Base-by-base conservation (phyloP, 2,797 vertebrate species). In the Enteromius unitaeniatus region DNA sequence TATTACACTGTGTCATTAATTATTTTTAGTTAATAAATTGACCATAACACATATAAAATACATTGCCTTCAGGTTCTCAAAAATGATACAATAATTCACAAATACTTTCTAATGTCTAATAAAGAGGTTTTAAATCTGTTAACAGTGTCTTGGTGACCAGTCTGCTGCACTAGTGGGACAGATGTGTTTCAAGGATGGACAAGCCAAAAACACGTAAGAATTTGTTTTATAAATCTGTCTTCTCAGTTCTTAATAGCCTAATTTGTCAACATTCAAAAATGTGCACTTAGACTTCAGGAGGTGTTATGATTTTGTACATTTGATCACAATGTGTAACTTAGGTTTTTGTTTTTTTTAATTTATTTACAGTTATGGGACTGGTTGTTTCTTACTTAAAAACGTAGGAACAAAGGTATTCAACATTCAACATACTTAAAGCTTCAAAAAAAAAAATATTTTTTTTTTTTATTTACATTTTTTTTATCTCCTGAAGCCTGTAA, bases 131-230 rank as follows among this genome's bases (percentile, higher is more conserved):
- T 19, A 92, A 91, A 21, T 68, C 55, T 51, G 15, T 13, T 91
- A 90, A n/a, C 91, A 99, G 98, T 99, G 98, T 92, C 95, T 99
- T 26, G 98, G 98, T 73, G 98, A 99, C 91, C 98, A 99, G 84
- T 98, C 97, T n/a, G 98, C 98, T 82, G 98, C 98, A 2, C 94
- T 99, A 9, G 98, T 99, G 67, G 98, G 98, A 88, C 98, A 99
- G 92, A 98, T 99, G 98, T 99, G 98, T 88, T 99, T 99, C 84
- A 93, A 95, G 90, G 96, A 98, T 23, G 98, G 98, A 7, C 97
- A 98, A 81, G 97, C 97, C 28, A 99, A 99, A 95, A 99, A 99
- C 91, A 99, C 98, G 98, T 99, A 90, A 91, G 96, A 90, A 49
- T 76, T 45, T 45, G 40, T 19, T 2, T 49, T 64, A 17, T 85